Evolutionary conservation across 2,888 invertebrate genomes (phyloP).

Genomic region (Acleris laterana): DNA sequence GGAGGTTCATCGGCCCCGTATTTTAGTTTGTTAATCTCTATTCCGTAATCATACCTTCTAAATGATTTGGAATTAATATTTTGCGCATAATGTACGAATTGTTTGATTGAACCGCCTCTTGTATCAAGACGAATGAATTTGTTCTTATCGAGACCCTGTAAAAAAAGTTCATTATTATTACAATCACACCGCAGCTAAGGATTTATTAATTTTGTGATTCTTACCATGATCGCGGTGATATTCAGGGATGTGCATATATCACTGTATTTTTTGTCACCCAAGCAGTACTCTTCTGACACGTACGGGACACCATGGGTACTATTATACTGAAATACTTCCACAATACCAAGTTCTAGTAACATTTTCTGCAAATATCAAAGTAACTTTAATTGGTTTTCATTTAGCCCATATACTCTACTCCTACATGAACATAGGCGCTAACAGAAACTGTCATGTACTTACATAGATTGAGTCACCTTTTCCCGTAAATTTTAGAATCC

Average conservation of each 20-base stretch:
- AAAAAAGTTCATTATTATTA: too few species aligned
- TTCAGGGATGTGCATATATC: conserved; percentile 17
- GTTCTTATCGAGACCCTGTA: neutral
- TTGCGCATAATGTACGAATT: conserved; percentile 49
- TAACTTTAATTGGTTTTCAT: neutral
- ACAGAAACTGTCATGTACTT: conserved; percentile 44
- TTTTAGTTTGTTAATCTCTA: conserved; percentile 38
- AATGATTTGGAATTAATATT: conserved; percentile 45
- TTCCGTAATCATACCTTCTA: conserved; percentile 45
- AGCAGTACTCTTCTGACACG: neutral
- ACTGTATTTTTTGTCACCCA: conserved; percentile 6
- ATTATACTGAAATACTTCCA: conserved; percentile 22
- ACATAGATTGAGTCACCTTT: conserved; percentile 59
- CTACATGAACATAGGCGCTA: neutral
- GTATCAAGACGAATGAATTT: conserved; percentile 6
- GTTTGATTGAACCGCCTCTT: conserved; percentile 46
- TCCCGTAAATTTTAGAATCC: conserved; percentile 44
- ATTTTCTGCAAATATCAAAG: conserved; percentile 3
- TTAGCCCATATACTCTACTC: too few species aligned
- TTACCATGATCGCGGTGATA: conserved; percentile 16
- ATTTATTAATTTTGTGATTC: neutral
- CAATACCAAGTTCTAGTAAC: neutral
- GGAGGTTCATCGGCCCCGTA: conserved; percentile 41
- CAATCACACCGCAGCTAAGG: too few species aligned
- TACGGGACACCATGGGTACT: neutral